Evolutionary conservation across 2,888 invertebrate species (phyloP).

Genomic region (Tetragonisca angustula): DNA sequence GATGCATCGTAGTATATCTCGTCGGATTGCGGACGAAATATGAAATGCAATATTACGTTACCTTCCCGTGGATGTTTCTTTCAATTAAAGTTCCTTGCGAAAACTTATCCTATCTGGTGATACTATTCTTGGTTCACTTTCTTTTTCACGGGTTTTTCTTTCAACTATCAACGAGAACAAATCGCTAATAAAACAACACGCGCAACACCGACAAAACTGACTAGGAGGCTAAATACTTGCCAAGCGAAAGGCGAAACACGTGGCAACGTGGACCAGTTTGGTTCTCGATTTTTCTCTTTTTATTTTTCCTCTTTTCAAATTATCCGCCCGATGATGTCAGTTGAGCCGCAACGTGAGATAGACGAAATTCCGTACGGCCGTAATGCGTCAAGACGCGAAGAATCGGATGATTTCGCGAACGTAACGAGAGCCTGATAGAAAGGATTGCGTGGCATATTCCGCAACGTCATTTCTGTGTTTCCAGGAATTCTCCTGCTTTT

Average conservation of each 20-base stretch:
- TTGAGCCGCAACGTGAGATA: slow-evolving; percentile 37
- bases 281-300: not conserved
- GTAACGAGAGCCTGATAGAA: slow-evolving; percentile 48
- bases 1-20: too few species aligned
- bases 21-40: too few species aligned
- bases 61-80: too few species aligned
- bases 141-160: not conserved
- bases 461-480: slow-evolving; percentile 46
- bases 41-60: too few species aligned
- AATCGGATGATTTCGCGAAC: slow-evolving; percentile 53
- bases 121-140: not conserved
- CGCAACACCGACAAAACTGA: not conserved
- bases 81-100: not conserved
- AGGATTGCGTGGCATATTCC: slow-evolving; percentile 51
- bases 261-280: not conserved
- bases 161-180: not conserved
- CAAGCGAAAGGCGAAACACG: not conserved
- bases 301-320: not conserved
- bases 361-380: slow-evolving; percentile 39
- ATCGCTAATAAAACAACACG: not conserved
- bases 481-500: slow-evolving; percentile 44
- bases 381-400: slow-evolving; percentile 41
- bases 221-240: too few species aligned
- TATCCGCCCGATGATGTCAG: slow-evolving; percentile 11
- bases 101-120: not conserved